Evolutionary conservation across 2,888 invertebrate species (phyloP), one percentile per base, ranked within the genome.

Genomic region (Conus canariensis): DNA sequence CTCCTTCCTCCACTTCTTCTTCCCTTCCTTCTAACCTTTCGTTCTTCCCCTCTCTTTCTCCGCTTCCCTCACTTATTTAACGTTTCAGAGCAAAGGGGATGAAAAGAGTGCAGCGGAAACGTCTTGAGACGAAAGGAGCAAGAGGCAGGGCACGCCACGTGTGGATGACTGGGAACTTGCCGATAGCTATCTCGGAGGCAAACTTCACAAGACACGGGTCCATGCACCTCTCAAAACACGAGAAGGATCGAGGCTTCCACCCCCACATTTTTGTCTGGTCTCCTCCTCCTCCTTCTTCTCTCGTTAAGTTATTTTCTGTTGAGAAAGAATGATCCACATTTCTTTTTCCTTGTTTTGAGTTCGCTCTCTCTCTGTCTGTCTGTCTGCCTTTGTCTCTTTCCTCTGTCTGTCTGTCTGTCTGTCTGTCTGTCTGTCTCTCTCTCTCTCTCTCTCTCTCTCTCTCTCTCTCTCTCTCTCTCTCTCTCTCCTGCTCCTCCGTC

Each of bases 121-220:
- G n/a, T 74, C 74, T 74, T 74, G n/a, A 74, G 74, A 74, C n/a
- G 74, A 25, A n/a, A 10, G n/a, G n/a, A 74, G 74, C 22, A 25
- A n/a, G n/a, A n/a, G n/a, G n/a, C 9, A 74, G 25, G n/a, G 74
- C 60, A 19, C 74, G 74, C 10, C 22, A 74, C 74, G 74, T 74
- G 8, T n/a, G 74, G n/a, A n/a, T n/a, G 74, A 25, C 74, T 19
- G 25, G 6, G n/a, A 74, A 74, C n/a, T 22, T 74, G 74, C 9
- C 74, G 74, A 74, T 74, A 74, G 74, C 74, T n/a, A n/a, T 74
- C 74, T 74, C 22, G 6, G n/a, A n/a, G n/a, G 22, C 74, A 74
- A 45, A 74, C 74, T n/a, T 74, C 74, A 74, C 74, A 74, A n/a
- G 74, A 10, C n/a, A n/a, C n/a, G 74, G 74, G 74, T 74, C n/a